Evolutionary conservation across 2,888 invertebrate genomes (phyloP).

Genomic region (Argyra leucocephala): DNA sequence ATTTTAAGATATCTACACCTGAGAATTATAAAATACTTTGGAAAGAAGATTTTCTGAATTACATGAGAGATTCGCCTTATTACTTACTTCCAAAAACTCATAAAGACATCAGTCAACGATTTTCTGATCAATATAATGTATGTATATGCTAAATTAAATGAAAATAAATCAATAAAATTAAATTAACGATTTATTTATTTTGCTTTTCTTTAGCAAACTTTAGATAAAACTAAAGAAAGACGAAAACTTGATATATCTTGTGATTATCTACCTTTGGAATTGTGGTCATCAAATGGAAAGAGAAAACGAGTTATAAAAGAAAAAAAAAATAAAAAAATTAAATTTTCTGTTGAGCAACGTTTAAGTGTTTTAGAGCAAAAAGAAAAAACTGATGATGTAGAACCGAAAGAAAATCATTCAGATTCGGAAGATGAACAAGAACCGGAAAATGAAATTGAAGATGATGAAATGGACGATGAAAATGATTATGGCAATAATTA

Average conservation of each 20-base stretch:
- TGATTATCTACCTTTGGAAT: constrained; percentile 54
- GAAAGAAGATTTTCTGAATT: constrained; percentile 63
- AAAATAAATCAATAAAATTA: background rate
- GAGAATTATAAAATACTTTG: constrained; percentile 61
- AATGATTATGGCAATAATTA: constrained; percentile 81
- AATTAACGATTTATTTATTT: background rate
- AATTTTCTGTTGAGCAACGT: constrained; percentile 34
- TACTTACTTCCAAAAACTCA: constrained; percentile 30
- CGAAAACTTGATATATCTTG: constrained; percentile 43
- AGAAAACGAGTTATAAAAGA: constrained; percentile 23
- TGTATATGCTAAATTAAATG: constrained; percentile 9
- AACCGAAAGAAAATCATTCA: constrained; percentile 51
- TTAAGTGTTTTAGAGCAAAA: constrained; percentile 60
- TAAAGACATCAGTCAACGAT: constrained; percentile 25
- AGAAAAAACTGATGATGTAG: constrained; percentile 46
- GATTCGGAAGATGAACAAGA: constrained; percentile 36
- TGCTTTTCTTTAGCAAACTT: constrained; percentile 28
- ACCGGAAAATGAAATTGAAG: constrained; percentile 37
- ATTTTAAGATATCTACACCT: constrained; percentile 45
- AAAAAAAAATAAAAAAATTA: constrained; percentile 16
- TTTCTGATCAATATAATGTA: constrained; percentile 31
- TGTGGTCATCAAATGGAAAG: constrained; percentile 37
- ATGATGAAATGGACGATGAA: constrained; percentile 80
- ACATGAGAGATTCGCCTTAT: constrained; percentile 56
- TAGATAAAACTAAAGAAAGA: constrained; percentile 33